Percentiles rank a stretch among this genome's conserved stretches.
Conservation (phyloP, 2,888 invertebrate species). For the Cerceris ruficornis region DNA sequence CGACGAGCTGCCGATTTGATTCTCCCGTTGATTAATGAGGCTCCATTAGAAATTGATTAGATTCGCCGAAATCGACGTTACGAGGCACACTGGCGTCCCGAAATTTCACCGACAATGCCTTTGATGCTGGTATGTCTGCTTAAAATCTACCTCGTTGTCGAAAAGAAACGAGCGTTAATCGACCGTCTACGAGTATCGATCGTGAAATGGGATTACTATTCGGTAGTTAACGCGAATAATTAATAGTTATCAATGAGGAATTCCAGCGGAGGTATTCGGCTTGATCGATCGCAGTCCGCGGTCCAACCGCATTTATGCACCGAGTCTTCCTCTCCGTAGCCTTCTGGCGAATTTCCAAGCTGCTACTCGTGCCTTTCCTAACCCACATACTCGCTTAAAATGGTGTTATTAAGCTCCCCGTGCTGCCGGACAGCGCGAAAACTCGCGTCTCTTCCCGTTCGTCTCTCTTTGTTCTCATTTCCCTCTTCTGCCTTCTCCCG, state of each 20-base stretch:
- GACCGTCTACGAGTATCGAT: too few relatives aligned
- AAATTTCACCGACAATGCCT: too few relatives aligned
- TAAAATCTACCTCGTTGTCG: too few relatives aligned
- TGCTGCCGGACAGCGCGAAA: constrained; percentile 33
- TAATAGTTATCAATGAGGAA: constrained; percentile 41
- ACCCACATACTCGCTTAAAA: constrained; percentile 59
- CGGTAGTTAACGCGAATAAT: too few relatives aligned
- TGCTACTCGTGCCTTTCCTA: constrained; percentile 51
- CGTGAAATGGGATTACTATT: too few relatives aligned
- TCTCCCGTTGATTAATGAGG: too few relatives aligned
- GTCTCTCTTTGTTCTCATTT: not conserved
- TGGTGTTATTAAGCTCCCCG: constrained; percentile 46
- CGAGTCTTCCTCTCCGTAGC: constrained; percentile 20
- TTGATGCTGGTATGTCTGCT: too few relatives aligned
- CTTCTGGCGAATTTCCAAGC: constrained; percentile 60
- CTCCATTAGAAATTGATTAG: not conserved
- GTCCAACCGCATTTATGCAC: constrained; percentile 50
- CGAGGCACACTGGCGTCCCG: too few relatives aligned
- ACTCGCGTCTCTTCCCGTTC: constrained; percentile 12
- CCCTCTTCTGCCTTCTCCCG: not conserved
- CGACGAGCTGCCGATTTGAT: too few relatives aligned
- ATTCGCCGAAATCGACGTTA: constrained; percentile 29
- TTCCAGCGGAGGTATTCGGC: constrained; percentile 32
- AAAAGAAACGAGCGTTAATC: too few relatives aligned
- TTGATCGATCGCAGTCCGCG: constrained; percentile 50